phyloP scores from a whole-genome alignment of 1,140 invertebrate species.

The Calosoma granatense region DNA sequence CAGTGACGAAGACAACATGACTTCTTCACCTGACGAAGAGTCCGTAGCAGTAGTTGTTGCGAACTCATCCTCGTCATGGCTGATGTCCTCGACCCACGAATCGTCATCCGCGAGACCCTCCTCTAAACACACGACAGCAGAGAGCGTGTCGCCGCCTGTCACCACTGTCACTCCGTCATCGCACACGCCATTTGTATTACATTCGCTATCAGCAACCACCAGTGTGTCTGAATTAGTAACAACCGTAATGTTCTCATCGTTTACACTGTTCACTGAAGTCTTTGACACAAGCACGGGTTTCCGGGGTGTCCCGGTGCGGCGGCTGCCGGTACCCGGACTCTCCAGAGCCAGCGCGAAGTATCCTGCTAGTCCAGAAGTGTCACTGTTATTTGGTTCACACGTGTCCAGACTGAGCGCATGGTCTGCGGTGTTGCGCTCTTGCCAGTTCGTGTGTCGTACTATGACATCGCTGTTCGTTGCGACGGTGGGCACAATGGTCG shows the following conservation, averaged over 20 bases:
- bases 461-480: constrained; percentile 32
- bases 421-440: constrained; percentile 13
- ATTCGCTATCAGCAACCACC: constrained; percentile 12
- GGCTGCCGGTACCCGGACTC: background rate
- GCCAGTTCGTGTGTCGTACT: constrained; percentile 44
- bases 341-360: constrained; percentile 37
- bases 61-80: constrained; percentile 54
- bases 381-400: background rate
- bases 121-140: constrained; percentile 63
- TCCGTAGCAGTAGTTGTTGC: constrained; percentile 45
- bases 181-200: constrained; percentile 4
- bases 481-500: constrained; percentile 47
- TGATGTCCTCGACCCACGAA: constrained; percentile 77
- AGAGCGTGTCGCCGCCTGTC: constrained; percentile 51
- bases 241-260: constrained; percentile 26
- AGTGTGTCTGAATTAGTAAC: constrained; percentile 28
- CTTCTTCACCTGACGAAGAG: constrained; percentile 45
- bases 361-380: constrained; percentile 23
- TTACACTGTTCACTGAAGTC: constrained; percentile 23
- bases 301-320: background rate
- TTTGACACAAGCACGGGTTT: constrained; percentile 20
- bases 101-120: constrained; percentile 77
- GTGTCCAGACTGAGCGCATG: background rate
- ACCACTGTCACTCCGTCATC: constrained; percentile 47
- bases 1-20: constrained; percentile 36